Evolutionary conservation across 1,140 invertebrate genomes (phyloP).

Genomic region (Scaptomyza montana): DNA sequence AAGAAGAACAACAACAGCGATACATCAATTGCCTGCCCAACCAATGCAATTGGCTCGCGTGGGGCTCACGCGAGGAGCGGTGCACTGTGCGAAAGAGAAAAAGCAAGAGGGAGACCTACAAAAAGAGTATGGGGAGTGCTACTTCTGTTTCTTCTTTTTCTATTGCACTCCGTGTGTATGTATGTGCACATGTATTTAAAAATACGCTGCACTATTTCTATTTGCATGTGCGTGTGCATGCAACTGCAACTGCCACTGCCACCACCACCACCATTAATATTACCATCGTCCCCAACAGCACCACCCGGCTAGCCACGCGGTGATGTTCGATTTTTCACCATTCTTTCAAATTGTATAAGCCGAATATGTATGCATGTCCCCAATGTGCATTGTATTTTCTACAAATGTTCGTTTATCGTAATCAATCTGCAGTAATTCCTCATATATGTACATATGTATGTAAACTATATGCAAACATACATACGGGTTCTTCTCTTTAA

Average conservation of each 20-base stretch:
- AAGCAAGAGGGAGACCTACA: neutral
- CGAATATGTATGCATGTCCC: neutral
- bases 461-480: neutral
- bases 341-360: slow-evolving; percentile 55
- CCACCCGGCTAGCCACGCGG: slow-evolving; percentile 53
- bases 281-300: slow-evolving; percentile 3
- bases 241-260: slow-evolving; percentile 19
- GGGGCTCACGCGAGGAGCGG: slow-evolving; percentile 26
- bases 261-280: neutral
- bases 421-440: slow-evolving; percentile 33
- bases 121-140: slow-evolving; percentile 1
- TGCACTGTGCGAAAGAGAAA: neutral
- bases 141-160: slow-evolving; percentile 25
- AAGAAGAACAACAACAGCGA: slow-evolving; percentile 16
- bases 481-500: neutral
- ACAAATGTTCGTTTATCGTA: slow-evolving; percentile 20
- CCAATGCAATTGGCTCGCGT: slow-evolving; percentile 47
- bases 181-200: neutral
- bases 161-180: slow-evolving; percentile 22
- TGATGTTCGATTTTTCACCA: slow-evolving; percentile 79
- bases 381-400: neutral
- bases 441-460: slow-evolving; percentile 12
- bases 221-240: slow-evolving; percentile 48
- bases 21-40: slow-evolving; percentile 45
- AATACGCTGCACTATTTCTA: slow-evolving; percentile 36